Evolutionary conservation across 2,113 vertebrate species (phyloP), one percentile per base, ranked within the genome.

Genomic region (Alexandromys fortis): DNA sequence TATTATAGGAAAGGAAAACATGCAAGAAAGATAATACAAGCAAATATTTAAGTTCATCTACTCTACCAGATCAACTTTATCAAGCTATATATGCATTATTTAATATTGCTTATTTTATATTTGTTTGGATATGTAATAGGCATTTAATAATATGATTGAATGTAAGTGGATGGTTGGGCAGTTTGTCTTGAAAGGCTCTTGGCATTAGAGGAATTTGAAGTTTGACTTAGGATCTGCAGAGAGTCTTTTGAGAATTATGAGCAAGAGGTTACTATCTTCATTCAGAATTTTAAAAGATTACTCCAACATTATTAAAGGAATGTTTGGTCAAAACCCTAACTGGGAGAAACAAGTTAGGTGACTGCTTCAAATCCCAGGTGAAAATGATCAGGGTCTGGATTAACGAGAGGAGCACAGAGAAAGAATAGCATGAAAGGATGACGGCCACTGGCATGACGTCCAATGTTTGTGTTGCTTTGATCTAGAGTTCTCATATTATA

Each of bases 241-340:
- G 13, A 81, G 8, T 70, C 85, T 85, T 92, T 76, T 24, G 38
- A 79, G 7, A 49, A 89, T 85, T 94, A 70, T n/a, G 86, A 72
- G 81, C 0, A 75, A 78, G 19, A 92, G 0, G 24, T 14, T 72
- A 67, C 85, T 10, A 19, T 72, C 26, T 42, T 82, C 94, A 58
- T 78, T 94, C 10, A 91, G 49, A 82, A 42, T 33, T 86, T 92
- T 83, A 88, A 78, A 87, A 73, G 82, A 67, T 24, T 58, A 30
- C 7, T 35, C 55, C 86, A n/a, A 16, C 12, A 24, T 83, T 73
- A 58, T 77, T 78, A 26, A 83, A 17, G 45, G 33, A 93, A 73
- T 58, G 2, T 3, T 52, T 86, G 24, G 33, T 30, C 35, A 61
- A 94, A 94, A 42, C 30, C 47, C 55, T 82, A n/a, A 49, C 21